These are phyloP conservation scores for Leuciscus idus DNA, from an alignment of 2,113 vertebrate species.

Conservation along the genomic window DNA sequence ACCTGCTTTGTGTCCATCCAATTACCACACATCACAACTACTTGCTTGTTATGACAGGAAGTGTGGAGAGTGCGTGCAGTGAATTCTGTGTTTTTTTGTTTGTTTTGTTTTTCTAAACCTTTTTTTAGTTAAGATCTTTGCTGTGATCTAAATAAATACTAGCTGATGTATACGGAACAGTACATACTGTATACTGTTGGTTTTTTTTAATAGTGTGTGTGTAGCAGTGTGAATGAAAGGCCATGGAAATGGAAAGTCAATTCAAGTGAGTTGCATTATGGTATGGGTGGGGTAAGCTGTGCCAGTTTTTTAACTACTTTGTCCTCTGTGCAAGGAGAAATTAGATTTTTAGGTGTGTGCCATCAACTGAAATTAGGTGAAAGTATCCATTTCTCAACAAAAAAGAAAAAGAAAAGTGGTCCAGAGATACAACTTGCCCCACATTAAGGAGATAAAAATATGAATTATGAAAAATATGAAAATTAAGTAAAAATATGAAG, in stretches of 20 bases:
- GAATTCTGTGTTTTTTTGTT: not conserved
- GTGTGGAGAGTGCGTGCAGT: not conserved
- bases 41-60: conserved; percentile 13
- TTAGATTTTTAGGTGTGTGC: too few relatives aligned
- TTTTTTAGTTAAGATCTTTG: not conserved
- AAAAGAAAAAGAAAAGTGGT: not conserved
- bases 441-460: not conserved
- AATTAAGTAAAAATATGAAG: not conserved
- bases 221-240: not conserved
- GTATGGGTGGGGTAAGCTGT: too few relatives aligned
- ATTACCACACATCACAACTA: conserved; percentile 38
- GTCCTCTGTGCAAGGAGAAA: too few relatives aligned
- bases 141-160: not conserved
- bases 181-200: too few relatives aligned
- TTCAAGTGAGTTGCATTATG: too few relatives aligned
- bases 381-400: too few relatives aligned
- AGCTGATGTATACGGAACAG: not conserved
- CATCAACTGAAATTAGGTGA: too few relatives aligned
- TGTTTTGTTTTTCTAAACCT: not conserved
- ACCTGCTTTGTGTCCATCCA: conserved; percentile 28
- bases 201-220: not conserved
- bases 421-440: not conserved
- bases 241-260: too few relatives aligned
- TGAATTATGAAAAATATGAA: too few relatives aligned
- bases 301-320: too few relatives aligned